These are phyloP conservation scores for Oryzias sinensis DNA, from an alignment of 2,797 vertebrate genomes.

Conservation along the genomic window DNA sequence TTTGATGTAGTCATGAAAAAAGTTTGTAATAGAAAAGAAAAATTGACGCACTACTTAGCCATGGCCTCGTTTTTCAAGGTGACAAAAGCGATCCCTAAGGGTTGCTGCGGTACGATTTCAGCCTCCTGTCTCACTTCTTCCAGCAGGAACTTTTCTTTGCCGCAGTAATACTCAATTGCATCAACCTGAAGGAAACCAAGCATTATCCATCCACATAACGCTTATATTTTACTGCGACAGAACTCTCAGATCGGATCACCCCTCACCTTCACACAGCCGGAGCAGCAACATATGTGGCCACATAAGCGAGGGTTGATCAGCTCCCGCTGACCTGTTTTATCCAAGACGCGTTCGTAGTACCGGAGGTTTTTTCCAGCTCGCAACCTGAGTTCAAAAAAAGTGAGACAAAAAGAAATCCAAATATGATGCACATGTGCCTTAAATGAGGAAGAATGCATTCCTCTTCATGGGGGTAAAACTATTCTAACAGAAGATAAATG, in stretches of 20 bases:
- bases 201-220: background rate
- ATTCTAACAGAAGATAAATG: background rate
- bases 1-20: background rate
- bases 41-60: slow-evolving; percentile 87
- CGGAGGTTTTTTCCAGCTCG: slow-evolving; percentile 86
- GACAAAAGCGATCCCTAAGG: slow-evolving; percentile 92
- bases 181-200: slow-evolving; percentile 80
- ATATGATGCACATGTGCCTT: too few relatives aligned
- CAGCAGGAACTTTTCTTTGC: slow-evolving; percentile 73
- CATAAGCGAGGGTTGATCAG: slow-evolving; percentile 83
- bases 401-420: too few relatives aligned
- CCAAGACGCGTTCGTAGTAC: slow-evolving; percentile 80
- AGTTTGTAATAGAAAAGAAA: background rate
- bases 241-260: background rate
- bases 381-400: slow-evolving; percentile 66
- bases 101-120: slow-evolving; percentile 63
- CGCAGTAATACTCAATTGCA: slow-evolving; percentile 85
- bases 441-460: too few relatives aligned
- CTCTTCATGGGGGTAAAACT: background rate
- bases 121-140: slow-evolving; percentile 75
- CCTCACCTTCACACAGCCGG: slow-evolving; percentile 49
- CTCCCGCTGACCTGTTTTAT: slow-evolving; percentile 70
- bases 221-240: background rate
- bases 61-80: slow-evolving; percentile 89
- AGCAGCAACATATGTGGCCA: slow-evolving; percentile 86